Evolutionary conservation across 2,888 invertebrate species (phyloP).

Genomic region (Leptopilina syphax): DNA sequence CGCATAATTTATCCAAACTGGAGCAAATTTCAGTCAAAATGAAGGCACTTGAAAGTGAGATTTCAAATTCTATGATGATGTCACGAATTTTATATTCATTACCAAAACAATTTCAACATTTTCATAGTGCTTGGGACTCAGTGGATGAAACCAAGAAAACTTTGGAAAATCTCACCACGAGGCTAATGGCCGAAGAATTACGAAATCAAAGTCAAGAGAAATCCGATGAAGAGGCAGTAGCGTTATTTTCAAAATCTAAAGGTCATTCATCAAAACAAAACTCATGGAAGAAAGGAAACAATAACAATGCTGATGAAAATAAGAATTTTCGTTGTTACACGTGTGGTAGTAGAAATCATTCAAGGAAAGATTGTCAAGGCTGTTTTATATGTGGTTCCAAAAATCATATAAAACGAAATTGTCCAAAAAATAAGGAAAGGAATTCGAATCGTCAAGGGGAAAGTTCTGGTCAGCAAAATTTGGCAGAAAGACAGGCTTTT

Average conservation of each 20-base stretch:
- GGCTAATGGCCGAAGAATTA: conserved; percentile 41
- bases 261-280: too few relatives aligned
- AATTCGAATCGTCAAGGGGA: too few relatives aligned
- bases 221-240: not conserved
- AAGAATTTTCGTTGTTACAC: too few relatives aligned
- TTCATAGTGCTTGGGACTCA: conserved; percentile 54
- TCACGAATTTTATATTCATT: conserved; percentile 48
- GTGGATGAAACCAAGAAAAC: conserved; percentile 38
- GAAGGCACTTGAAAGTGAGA: conserved; percentile 51
- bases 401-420: too few relatives aligned
- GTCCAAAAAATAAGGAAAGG: too few relatives aligned
- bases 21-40: conserved; percentile 54
- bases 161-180: conserved; percentile 41
- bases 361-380: too few relatives aligned
- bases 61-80: conserved; percentile 54
- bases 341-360: too few relatives aligned
- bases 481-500: too few relatives aligned
- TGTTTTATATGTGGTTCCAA: too few relatives aligned
- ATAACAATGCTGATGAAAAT: too few relatives aligned
- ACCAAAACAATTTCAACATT: conserved; percentile 43
- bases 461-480: too few relatives aligned
- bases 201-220: not conserved
- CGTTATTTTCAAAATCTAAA: not conserved
- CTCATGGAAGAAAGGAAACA: too few relatives aligned
- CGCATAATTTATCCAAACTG: conserved; percentile 50